phyloP scores from a whole-genome alignment of 2,113 vertebrate genomes.

The Tachysurus fulvidraco region DNA sequence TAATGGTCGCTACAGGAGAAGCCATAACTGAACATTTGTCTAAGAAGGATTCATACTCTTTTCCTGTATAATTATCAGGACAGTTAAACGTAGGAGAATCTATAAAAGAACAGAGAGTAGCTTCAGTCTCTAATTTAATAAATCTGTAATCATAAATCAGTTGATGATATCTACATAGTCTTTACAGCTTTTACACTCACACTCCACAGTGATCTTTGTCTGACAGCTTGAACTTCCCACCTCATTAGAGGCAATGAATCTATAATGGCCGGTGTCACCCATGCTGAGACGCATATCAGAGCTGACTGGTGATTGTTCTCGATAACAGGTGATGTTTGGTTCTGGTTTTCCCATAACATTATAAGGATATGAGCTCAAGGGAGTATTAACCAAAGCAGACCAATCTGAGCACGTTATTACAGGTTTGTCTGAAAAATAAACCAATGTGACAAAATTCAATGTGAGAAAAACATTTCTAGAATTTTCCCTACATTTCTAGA shows the following conservation, averaged over 20 bases:
- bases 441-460: neutral
- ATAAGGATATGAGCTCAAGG: neutral
- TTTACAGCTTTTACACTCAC: conserved; percentile 55
- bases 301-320: neutral
- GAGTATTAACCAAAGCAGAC: neutral
- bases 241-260: neutral
- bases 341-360: conserved; percentile 51
- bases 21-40: conserved; percentile 47
- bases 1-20: conserved; percentile 16
- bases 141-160: neutral
- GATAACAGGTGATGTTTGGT: conserved; percentile 54
- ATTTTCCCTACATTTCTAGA: too few species aligned
- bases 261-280: conserved; percentile 52
- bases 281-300: conserved; percentile 31
- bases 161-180: neutral
- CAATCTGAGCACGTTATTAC: conserved; percentile 18
- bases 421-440: conserved; percentile 53
- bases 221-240: accelerated
- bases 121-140: neutral
- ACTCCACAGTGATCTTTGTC: conserved; percentile 56
- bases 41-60: neutral
- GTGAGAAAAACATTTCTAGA: too few species aligned
- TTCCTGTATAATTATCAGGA: neutral
- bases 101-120: conserved; percentile 24
- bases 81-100: conserved; percentile 56